phyloP scores from a whole-genome alignment of 2,113 vertebrate genomes.

The Mobula hypostoma region DNA sequence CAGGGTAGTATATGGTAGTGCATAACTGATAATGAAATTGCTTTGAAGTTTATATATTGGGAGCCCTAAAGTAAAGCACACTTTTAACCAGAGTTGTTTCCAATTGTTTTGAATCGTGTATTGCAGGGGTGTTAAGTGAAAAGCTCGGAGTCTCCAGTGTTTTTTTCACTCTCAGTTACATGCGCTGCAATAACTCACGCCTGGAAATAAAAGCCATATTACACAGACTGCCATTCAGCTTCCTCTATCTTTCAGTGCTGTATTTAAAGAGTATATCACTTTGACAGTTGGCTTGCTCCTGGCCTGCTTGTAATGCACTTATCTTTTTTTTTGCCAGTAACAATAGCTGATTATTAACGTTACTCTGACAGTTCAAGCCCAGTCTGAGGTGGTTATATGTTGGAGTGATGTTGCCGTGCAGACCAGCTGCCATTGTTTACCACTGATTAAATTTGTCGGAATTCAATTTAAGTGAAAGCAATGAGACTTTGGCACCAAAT shows the following conservation, averaged over 20 bases:
- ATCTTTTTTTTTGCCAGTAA: conserved; percentile 31
- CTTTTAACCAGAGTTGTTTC: background rate
- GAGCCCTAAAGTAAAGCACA: background rate
- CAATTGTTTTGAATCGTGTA: background rate
- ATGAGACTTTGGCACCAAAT: background rate
- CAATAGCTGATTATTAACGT: conserved; percentile 7
- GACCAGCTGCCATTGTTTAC: background rate
- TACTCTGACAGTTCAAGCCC: conserved; percentile 4
- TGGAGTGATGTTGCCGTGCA: background rate
- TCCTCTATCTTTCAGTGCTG: conserved; percentile 30
- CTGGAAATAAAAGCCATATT: conserved; percentile 32
- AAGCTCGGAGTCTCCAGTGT: background rate
- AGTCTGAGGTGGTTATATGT: background rate
- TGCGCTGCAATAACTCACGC: conserved; percentile 19
- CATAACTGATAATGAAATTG: no score
- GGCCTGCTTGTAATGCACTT: conserved; percentile 8
- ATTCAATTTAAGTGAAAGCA: background rate
- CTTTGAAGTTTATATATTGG: background rate
- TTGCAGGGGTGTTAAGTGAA: background rate
- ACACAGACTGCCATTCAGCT: conserved; percentile 26
- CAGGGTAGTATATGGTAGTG: no score
- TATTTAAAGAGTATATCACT: conserved; percentile 28
- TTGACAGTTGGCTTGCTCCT: conserved; percentile 15
- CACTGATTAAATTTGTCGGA: background rate
- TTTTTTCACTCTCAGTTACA: conserved; percentile 7